Evolutionary conservation across 2,113 vertebrate species (phyloP).

Genomic region (Cephalophus harveyi): DNA sequence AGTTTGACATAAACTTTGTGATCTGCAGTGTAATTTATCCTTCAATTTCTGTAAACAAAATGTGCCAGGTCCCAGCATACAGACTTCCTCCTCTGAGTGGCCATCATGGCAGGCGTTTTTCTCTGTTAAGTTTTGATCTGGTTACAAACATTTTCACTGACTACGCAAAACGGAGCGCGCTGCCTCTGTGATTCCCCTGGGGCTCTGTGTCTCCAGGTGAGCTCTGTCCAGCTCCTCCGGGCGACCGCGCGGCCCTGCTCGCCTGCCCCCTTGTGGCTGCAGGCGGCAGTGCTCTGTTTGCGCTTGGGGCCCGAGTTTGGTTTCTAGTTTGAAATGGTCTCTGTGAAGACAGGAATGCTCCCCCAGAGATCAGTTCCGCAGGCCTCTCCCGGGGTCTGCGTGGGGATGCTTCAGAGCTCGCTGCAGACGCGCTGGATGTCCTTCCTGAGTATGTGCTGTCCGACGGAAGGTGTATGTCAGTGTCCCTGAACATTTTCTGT

Average conservation of each 20-base stretch:
- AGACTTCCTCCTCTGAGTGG: neutral
- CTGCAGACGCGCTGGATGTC: neutral
- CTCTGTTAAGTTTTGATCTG: neutral
- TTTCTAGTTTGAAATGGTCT: neutral
- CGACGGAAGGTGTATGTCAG: neutral
- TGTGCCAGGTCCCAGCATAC: neutral
- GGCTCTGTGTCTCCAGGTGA: neutral
- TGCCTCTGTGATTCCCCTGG: neutral
- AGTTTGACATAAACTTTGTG: neutral
- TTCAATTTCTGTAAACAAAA: neutral
- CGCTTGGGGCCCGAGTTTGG: neutral
- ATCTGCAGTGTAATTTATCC: neutral
- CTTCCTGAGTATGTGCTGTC: neutral
- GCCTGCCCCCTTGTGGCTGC: neutral
- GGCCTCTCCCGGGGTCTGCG: neutral
- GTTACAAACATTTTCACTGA: neutral
- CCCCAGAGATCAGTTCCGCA: neutral
- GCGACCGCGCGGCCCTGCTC: rapidly evolving
- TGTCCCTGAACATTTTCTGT: neutral
- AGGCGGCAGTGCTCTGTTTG: neutral
- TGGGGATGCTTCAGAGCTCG: neutral
- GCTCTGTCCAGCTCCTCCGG: rapidly evolving
- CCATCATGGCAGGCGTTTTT: neutral
- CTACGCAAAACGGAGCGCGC: neutral
- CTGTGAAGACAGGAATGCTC: neutral